Conservation (phyloP, 2,113 vertebrate genomes). For the Puffinus mauretanicus region DNA sequence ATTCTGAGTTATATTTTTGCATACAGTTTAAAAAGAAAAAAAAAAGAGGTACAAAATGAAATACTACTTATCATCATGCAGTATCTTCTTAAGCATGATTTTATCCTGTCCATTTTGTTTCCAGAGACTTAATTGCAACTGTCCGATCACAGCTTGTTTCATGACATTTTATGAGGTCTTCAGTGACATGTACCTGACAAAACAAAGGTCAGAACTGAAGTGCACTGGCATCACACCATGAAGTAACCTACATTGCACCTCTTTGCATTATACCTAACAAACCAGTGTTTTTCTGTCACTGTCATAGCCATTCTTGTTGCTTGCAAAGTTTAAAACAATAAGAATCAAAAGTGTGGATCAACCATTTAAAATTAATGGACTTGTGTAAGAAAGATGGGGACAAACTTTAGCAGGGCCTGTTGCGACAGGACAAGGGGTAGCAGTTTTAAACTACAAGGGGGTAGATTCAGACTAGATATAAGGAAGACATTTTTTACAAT, state of each 20-base stretch:
- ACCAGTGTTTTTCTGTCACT: neutral
- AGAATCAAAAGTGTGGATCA: neutral
- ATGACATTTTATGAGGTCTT: neutral
- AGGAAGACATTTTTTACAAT: too few species aligned
- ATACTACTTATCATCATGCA: neutral
- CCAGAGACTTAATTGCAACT: neutral
- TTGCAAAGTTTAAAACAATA: neutral
- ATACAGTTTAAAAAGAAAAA: neutral
- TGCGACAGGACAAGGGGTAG: too few species aligned
- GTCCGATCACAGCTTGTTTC: neutral
- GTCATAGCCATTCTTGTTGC: neutral
- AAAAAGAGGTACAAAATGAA: neutral
- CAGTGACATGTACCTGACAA: neutral
- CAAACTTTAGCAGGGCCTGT: too few species aligned
- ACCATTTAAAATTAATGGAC: neutral
- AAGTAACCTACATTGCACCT: neutral
- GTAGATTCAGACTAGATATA: too few species aligned
- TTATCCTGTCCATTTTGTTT: neutral
- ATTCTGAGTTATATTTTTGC: neutral
- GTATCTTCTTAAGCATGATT: neutral
- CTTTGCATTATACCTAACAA: neutral
- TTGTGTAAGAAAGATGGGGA: neutral
- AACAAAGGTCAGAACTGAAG: neutral
- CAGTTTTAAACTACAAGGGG: too few species aligned
- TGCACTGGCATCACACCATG: accelerated